Evolutionary conservation across 2,797 vertebrate species (phyloP), one percentile per base, ranked within the genome.

Genomic region (Falco cherrug): DNA sequence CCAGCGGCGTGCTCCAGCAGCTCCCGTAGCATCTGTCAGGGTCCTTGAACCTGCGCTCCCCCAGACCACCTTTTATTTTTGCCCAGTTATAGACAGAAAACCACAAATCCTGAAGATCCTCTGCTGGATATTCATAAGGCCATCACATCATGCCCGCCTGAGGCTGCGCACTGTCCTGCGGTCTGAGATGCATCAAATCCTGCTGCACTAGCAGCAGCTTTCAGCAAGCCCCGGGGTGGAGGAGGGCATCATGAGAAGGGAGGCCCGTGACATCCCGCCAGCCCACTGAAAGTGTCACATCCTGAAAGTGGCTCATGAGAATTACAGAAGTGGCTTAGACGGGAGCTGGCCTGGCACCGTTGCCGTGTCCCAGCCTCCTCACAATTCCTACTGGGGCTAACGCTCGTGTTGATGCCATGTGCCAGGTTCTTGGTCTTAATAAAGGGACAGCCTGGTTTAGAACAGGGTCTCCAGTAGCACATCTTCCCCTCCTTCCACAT

Each of bases 71-170:
- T 29, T 31, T 21, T 6, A 4, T 8, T 56, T n/a, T 28, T 16
- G 28, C 73, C 60, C 39, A 25, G 37, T 24, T 9, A 14, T 0
- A 7, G 29, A 31, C 18, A 22, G 18, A n/a, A 60, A 67, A 25
- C 26, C 64, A 12, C 24, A 12, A 26, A 15, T 25, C 41, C 47
- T 1, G 19, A 10, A 37, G 10, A 25, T 10, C 47, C 22, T 22
- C 68, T 11, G 61, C 22, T 12, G 33, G 29, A 5, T 5, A 5
- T 29, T 19, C 20, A 6, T 12, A 9, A 41, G 17, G 21, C 11
- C 3, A 13, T 4, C 14, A 3, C 0, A 6, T 10, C 20, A 5
- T 4, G 25, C 33, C 41, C 8, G 3, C 29, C 2, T 5, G 25
- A 51, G 31, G 51, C 53, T 7, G 5, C 4, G 4, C 47, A 7